phyloP scores from a whole-genome alignment of 2,113 vertebrate species.

The Meles meles region DNA sequence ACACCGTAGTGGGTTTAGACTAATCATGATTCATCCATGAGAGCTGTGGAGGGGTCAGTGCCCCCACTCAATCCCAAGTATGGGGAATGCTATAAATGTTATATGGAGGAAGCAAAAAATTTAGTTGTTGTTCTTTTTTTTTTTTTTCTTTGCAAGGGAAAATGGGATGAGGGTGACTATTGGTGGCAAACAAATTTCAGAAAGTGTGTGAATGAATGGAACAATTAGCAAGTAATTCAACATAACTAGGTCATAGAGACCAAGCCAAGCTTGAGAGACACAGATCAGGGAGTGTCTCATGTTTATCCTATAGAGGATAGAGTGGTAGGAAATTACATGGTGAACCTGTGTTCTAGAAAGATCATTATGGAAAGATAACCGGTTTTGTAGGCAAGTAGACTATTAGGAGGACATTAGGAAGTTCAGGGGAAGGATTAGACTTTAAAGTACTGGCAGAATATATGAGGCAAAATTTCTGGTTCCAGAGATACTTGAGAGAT shows the following conservation, averaged over 20 bases:
- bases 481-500: neutral
- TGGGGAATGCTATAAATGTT: neutral
- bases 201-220: neutral
- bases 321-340: neutral
- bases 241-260: neutral
- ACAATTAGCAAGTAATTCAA: neutral
- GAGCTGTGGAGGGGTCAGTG: accelerated
- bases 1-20: neutral
- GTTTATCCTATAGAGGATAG: neutral
- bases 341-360: neutral
- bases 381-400: neutral
- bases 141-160: neutral
- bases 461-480: neutral
- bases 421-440: neutral
- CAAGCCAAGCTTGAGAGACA: accelerated
- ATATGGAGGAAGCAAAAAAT: neutral
- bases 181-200: neutral
- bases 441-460: neutral
- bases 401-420: neutral
- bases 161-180: neutral
- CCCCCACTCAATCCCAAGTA: neutral
- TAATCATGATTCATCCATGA: neutral
- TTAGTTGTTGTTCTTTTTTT: neutral
- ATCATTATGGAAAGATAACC: neutral
- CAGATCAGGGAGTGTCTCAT: neutral